These are phyloP conservation scores for Ophthalmolycus amberensis DNA, from an alignment of 2,113 vertebrate species.

Conservation along the genomic window DNA sequence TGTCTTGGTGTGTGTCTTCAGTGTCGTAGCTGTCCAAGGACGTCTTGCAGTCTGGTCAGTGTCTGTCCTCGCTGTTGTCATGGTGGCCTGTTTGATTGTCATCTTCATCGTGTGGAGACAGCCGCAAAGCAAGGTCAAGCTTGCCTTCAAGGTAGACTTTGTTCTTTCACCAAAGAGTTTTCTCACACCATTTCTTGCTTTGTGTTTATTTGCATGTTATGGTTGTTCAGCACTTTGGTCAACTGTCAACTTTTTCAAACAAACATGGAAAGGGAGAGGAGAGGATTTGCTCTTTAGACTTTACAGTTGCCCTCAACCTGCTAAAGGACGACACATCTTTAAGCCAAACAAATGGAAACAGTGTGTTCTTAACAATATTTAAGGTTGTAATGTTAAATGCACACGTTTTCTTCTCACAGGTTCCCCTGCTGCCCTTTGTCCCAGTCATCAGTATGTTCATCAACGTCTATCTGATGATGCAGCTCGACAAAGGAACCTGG, in stretches of 20 bases:
- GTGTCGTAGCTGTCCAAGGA: slow-evolving; percentile 77
- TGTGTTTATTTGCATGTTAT: not conserved
- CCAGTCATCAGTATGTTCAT: slow-evolving; percentile 94
- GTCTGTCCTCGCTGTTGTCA: slow-evolving; percentile 66
- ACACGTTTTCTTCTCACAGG: slow-evolving; percentile 78
- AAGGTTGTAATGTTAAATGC: not conserved
- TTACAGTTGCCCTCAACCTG: not conserved
- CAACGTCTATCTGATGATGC: slow-evolving; percentile 98
- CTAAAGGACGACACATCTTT: not conserved
- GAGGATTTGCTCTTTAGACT: not conserved
- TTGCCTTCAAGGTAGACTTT: slow-evolving; percentile 91
- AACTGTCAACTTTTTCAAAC: not conserved
- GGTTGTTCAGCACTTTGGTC: not conserved
- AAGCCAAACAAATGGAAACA: not conserved
- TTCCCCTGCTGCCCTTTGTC: slow-evolving; percentile 91
- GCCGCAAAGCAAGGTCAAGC: slow-evolving; percentile 93
- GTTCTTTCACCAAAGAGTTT: not conserved
- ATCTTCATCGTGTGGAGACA: slow-evolving; percentile 89
- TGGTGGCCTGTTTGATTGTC: slow-evolving; percentile 68
- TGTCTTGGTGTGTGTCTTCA: slow-evolving; percentile 77
- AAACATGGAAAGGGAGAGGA: not conserved
- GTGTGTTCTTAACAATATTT: not conserved
- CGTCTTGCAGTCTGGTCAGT: slow-evolving; percentile 77
- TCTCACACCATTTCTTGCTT: not conserved
- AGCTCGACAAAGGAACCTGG: slow-evolving; percentile 92